Evolutionary conservation across 2,797 vertebrate genomes (phyloP).

Genomic region (Coregonus suidteri): DNA sequence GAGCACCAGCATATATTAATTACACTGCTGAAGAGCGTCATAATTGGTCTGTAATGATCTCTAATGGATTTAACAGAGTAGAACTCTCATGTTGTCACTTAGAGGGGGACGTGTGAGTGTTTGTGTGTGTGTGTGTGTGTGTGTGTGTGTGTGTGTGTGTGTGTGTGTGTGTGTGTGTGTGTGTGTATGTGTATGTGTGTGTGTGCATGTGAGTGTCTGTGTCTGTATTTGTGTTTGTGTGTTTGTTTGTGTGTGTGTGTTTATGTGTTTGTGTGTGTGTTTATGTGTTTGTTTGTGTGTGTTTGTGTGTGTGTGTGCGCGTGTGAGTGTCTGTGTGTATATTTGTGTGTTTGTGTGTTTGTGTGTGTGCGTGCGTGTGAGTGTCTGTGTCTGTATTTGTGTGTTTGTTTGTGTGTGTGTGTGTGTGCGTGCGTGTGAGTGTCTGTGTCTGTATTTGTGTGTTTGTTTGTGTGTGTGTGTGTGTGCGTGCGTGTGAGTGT

Average conservation of each 20-base stretch:
- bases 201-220: not conserved
- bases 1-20: conserved; percentile 39
- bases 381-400: not conserved
- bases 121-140: not conserved
- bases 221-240: no score
- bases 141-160: no score
- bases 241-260: no score
- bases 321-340: not conserved
- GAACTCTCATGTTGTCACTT: conserved; percentile 43
- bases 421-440: not conserved
- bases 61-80: conserved; percentile 45
- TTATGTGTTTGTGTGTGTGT: no score
- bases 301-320: no score
- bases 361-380: not conserved
- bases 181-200: no score
- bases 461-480: no score
- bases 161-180: no score
- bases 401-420: no score
- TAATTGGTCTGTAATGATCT: conserved; percentile 36
- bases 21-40: conserved; percentile 37
- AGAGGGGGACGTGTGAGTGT: conserved; percentile 12
- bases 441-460: no score
- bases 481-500: not conserved
- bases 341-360: not conserved
- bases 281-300: no score